Percentiles rank a stretch among this genome's conserved stretches.
Conservation (phyloP, 2,888 invertebrate species). For the Cordilura impudica region DNA sequence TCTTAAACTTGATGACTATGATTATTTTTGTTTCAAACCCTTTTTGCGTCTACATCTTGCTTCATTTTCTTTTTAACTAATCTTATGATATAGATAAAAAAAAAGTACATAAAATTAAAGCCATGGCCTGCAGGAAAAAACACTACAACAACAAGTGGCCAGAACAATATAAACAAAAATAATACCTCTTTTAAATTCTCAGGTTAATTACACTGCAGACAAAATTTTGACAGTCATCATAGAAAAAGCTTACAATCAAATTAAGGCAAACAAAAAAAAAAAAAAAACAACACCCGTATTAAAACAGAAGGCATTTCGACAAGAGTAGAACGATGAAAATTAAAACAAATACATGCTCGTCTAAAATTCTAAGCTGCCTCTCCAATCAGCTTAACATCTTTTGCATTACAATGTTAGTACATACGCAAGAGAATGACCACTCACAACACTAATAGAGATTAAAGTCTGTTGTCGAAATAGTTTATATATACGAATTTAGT, state of each 20-base stretch:
- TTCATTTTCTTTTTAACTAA: neutral
- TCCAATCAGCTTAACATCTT: constrained; percentile 69
- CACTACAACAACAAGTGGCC: neutral
- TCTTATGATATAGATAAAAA: neutral
- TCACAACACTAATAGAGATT: no score
- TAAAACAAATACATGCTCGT: neutral
- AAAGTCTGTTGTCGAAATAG: no score
- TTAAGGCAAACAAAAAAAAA: no score
- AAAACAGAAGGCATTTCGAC: neutral
- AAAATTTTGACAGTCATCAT: constrained; percentile 67
- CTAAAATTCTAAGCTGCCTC: constrained; percentile 55
- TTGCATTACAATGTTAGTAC: neutral
- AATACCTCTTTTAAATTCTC: constrained; percentile 33
- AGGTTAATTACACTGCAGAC: constrained; percentile 72
- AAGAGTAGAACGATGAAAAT: neutral
- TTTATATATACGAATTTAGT: no score
- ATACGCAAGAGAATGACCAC: neutral
- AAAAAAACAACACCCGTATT: neutral
- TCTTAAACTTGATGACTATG: neutral
- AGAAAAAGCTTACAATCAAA: neutral
- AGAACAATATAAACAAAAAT: no score
- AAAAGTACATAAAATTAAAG: neutral
- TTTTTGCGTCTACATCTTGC: neutral
- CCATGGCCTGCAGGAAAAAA: neutral
- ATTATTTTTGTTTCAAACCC: neutral